Conservation (phyloP, 2,888 invertebrate species). For the Heteromyza rotundicornis region DNA sequence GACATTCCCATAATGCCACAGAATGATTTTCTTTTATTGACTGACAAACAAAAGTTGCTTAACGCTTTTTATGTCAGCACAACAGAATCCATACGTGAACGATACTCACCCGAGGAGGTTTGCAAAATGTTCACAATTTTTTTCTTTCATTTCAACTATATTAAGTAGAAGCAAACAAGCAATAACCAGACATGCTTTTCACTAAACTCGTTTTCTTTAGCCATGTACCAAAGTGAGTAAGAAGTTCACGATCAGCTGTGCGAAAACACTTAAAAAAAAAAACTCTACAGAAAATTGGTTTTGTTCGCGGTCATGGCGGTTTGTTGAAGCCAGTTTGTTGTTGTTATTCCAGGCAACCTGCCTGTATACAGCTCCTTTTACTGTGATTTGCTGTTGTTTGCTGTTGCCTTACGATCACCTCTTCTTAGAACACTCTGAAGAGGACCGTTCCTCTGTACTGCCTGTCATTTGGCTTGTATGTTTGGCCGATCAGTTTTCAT, state of each 20-base stretch:
- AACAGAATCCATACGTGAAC: too few relatives aligned
- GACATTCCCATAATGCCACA: neutral
- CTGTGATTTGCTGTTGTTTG: neutral
- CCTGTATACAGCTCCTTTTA: neutral
- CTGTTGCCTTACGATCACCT: neutral
- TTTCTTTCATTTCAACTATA: too few relatives aligned
- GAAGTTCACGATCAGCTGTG: constrained; percentile 53
- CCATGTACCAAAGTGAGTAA: constrained; percentile 40
- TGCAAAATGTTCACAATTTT: too few relatives aligned
- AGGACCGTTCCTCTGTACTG: neutral
- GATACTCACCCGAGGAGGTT: too few relatives aligned
- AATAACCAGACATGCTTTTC: constrained; percentile 2
- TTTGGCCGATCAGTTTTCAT: neutral
- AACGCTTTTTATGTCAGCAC: too few relatives aligned
- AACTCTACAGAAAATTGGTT: constrained; percentile 48
- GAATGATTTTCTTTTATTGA: neutral
- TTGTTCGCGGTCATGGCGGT: too few relatives aligned
- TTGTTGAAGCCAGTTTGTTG: constrained; percentile 3
- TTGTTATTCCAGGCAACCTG: too few relatives aligned
- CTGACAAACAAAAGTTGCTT: too few relatives aligned
- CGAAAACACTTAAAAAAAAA: too few relatives aligned
- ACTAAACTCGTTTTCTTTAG: constrained; percentile 33
- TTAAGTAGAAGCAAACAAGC: neutral
- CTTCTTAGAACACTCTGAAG: neutral
- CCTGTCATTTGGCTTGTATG: neutral